A percentile compares a stretch with the other conserved stretches of the same genome.
phyloP scores from a whole-genome alignment of 53 echinoderm and acorn worm genomes.

The Holothuria scabra region DNA sequence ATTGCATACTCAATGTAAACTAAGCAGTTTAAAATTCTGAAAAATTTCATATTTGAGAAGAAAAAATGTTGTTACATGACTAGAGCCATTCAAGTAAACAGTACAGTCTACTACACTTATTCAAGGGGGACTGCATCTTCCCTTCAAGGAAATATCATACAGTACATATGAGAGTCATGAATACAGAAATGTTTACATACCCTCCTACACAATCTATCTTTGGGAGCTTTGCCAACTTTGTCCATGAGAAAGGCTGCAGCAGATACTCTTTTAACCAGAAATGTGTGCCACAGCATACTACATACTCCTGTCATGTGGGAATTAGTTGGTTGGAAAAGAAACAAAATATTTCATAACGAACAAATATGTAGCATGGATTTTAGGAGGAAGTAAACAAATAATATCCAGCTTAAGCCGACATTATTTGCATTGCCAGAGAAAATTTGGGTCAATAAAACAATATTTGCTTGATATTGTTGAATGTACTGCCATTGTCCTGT shows the following conservation, averaged over 20 bases:
- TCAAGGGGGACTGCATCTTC: too few relatives aligned
- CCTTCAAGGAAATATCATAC: too few relatives aligned
- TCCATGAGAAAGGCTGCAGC: slow-evolving; percentile 91
- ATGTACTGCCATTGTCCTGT: too few relatives aligned
- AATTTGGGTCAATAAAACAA: too few relatives aligned
- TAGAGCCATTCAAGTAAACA: too few relatives aligned
- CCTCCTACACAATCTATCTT: slow-evolving; percentile 93
- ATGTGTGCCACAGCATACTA: slow-evolving; percentile 96
- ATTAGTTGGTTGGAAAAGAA: background rate
- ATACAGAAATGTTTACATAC: slow-evolving; percentile 43
- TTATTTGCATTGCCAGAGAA: too few relatives aligned
- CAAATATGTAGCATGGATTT: background rate
- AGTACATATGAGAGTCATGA: background rate
- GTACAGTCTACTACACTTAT: too few relatives aligned
- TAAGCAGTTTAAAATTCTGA: too few relatives aligned
- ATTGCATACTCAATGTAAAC: too few relatives aligned
- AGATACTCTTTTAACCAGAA: slow-evolving; percentile 85
- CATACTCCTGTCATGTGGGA: slow-evolving; percentile 62
- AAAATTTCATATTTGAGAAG: too few relatives aligned
- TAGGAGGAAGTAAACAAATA: background rate
- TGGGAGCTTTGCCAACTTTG: slow-evolving; percentile 97
- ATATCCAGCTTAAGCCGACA: background rate
- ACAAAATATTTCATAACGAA: background rate
- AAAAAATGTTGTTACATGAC: too few relatives aligned
- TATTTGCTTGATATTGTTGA: too few relatives aligned